phyloP scores from a whole-genome alignment of 2,797 vertebrate species.

The Acipenser ruthenus region DNA sequence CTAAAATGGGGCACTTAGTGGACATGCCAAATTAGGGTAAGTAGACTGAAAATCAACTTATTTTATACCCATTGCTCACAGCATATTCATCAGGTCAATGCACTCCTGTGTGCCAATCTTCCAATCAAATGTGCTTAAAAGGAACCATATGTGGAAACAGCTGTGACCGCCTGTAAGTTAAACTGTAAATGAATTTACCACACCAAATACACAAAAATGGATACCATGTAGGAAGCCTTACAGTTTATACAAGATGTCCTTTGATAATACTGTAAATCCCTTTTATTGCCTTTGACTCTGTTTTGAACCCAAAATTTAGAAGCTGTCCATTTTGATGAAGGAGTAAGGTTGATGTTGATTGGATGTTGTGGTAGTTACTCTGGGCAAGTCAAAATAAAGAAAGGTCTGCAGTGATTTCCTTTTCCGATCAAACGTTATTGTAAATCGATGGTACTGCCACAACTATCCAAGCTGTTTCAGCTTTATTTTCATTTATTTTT shows the following conservation, averaged over 20 bases:
- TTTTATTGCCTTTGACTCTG: no score
- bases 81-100: constrained; percentile 39
- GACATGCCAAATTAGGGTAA: constrained; percentile 72
- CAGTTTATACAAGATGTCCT: constrained; percentile 18
- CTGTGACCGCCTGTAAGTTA: constrained; percentile 32
- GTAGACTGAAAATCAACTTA: constrained; percentile 43
- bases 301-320: no score
- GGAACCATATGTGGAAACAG: constrained; percentile 37
- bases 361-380: no score
- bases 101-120: constrained; percentile 32
- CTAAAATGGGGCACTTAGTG: constrained; percentile 62
- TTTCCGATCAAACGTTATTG: no score
- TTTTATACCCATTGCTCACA: constrained; percentile 31
- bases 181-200: constrained; percentile 42
- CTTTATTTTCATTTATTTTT: no score
- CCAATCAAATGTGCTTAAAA: constrained; percentile 21
- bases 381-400: no score
- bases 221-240: constrained; percentile 29
- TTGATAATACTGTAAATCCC: background rate
- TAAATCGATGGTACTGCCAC: no score
- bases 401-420: no score
- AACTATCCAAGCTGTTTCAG: no score
- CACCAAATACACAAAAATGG: constrained; percentile 39
- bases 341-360: no score
- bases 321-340: no score